These are phyloP conservation scores for Scaptomyza caliginosa DNA, from an alignment of 2,888 invertebrate species.

Conservation along the genomic window DNA sequence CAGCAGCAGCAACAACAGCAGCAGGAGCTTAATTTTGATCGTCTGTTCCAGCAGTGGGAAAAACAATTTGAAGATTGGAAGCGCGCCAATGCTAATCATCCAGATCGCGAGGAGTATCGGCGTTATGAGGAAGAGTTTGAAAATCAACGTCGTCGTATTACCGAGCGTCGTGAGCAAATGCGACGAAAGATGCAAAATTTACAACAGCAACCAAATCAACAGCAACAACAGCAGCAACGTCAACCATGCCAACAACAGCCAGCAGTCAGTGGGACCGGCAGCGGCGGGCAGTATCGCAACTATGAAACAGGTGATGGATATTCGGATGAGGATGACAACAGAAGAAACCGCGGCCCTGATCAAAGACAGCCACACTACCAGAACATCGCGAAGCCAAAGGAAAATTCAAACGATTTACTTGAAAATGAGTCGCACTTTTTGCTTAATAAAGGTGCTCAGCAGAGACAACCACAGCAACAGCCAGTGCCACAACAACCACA, in stretches of 20 bases:
- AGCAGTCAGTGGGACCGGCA: not conserved
- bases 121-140: slow-evolving; percentile 96
- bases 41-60: slow-evolving; percentile 96
- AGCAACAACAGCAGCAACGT: not conserved
- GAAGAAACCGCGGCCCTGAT: not conserved
- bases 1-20: slow-evolving; percentile 90
- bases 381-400: not conserved
- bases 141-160: slow-evolving; percentile 90
- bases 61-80: slow-evolving; percentile 96
- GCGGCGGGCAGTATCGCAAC: not conserved
- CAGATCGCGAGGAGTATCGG: slow-evolving; percentile 93
- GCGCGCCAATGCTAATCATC: slow-evolving; percentile 94
- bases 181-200: slow-evolving; percentile 85
- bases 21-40: slow-evolving; percentile 92
- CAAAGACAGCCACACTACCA: not conserved
- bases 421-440: not conserved
- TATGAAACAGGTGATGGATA: slow-evolving; percentile 1
- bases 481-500: not conserved
- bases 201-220: slow-evolving; percentile 10
- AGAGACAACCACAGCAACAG: not conserved
- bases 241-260: slow-evolving; percentile 5
- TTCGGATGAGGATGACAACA: not conserved
- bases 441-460: not conserved
- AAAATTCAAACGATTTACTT: not conserved
- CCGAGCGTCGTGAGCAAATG: slow-evolving; percentile 93